Percentiles rank a stretch among this genome's conserved stretches.
These are phyloP conservation scores for Saxidomus purpurata DNA, from an alignment of 1,140 invertebrate species.

Conservation along the genomic window DNA sequence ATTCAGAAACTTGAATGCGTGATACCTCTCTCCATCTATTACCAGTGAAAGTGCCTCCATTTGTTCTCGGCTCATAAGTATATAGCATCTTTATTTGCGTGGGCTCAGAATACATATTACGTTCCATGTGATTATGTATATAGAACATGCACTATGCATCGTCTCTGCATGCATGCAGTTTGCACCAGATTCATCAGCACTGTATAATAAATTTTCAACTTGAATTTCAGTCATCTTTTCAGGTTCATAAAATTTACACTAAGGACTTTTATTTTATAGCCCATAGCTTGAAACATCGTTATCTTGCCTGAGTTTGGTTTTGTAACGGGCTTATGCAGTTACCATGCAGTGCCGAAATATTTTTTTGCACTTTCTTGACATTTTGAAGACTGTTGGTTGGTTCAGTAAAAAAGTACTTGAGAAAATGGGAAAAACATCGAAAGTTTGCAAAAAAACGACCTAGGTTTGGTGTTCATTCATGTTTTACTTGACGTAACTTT, in stretches of 20 bases:
- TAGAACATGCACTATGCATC: too few relatives aligned
- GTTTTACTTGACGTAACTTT: conserved; percentile 11
- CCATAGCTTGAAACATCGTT: neutral
- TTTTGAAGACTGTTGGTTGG: neutral
- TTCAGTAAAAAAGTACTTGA: neutral
- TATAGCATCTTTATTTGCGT: too few relatives aligned
- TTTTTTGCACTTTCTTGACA: conserved; percentile 13
- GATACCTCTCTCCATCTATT: too few relatives aligned
- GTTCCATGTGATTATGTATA: too few relatives aligned
- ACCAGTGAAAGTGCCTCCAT: too few relatives aligned
- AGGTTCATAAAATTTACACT: neutral
- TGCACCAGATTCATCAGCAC: too few relatives aligned
- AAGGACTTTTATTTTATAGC: neutral
- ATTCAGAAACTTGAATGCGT: too few relatives aligned
- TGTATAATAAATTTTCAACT: neutral
- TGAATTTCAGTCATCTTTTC: neutral
- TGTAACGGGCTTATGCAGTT: neutral
- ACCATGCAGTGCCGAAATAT: neutral
- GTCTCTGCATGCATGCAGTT: too few relatives aligned
- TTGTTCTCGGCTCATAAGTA: too few relatives aligned
- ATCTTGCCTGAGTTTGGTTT: neutral
- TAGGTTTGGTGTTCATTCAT: conserved; percentile 17
- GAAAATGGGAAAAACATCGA: neutral
- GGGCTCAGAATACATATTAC: too few relatives aligned
- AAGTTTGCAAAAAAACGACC: neutral